Evolutionary conservation across 1,140 invertebrate genomes (phyloP), one percentile per base, ranked within the genome.

Genomic region (Colletes latitarsis): DNA sequence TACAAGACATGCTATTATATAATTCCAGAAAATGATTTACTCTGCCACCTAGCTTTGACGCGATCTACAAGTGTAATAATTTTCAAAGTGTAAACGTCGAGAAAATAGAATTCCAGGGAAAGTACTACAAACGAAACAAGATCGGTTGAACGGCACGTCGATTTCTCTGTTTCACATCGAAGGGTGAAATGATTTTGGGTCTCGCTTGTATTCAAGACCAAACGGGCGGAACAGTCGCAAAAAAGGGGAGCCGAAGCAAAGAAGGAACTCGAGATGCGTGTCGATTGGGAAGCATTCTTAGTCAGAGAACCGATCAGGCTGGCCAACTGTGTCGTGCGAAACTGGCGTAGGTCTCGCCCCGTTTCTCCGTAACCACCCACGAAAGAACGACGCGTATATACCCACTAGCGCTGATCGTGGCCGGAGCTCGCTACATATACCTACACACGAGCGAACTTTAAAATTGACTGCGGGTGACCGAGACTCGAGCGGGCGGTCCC

Each of bases 381-480:
- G 75, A 81, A 71, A 63, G 78, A 82, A 68, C 62, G 70, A 62
- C 49, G 74, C 64, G 79, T 71, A 66, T 68, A 73, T 75, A 68
- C 6, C 64, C 39, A 21, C 15, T 39, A 43, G 52, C 43, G 19
- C n/a, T 49, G 17, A 71, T 68, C 19, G n/a, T 57, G 17, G 57
- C 12, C 39, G 4, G 46, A 57, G 52, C 49, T 57, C 67, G 49
- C 62, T 49, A 63, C 8, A 43, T 19, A 69, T 75, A 77, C 67
- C 62, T 9, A 63, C 76, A 64, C 77, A 72, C 41, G 19, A 60
- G 60, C 73, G 60, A 60, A 62, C 84, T 82, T 87, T 88, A 82
- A 86, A 89, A 89, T 88, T 88, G 86, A 89, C 86, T 82, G 77
- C 79, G 82, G 74, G 73, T 84, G 84, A 86, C 84, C 84, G 82